Evolutionary conservation across 2,113 vertebrate genomes (phyloP), one percentile per base, ranked within the genome.

Genomic region (Festucalex cinctus): DNA sequence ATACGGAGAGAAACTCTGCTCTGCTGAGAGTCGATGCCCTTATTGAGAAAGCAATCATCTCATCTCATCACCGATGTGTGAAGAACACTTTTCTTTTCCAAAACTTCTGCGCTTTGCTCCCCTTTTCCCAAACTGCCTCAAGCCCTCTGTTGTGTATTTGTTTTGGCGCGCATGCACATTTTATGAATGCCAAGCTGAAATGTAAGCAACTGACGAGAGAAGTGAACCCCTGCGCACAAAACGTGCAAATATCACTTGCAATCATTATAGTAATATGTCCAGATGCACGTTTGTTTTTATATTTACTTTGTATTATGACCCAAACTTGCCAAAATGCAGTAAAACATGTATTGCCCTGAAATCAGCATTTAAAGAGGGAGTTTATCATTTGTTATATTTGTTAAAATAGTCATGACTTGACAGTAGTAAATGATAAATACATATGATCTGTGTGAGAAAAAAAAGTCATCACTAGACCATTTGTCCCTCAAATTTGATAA

Each of bases 1-100:
- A 91, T 91, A 85, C 82, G 73, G 82, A 86, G 87, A 87, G 85
- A 85, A 78, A 86, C 78, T 85, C 81, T 26, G 59, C 60, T 90
- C 89, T 89, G 84, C 86, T 89, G 90, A 91, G 91, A 90, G 84
- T 90, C 84, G 91, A 88, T 90, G 89, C 82, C 88, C 89, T 90
- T 89, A 91, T 90, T 89, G 88, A 91, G 85, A 86, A 86, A 82
- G 36, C 39, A 76, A 48, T 71, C 81, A 69, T 79, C 74, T 71
- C 81, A 69, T 79, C 74, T 83, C 74, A 72, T 78, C 24, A n/a
- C 61, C 71, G 54, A 73, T 83, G 66, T 79, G 60, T 66, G 60
- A 62, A 62, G 60, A 62, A 43, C 39, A 43, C 60, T 26, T n/a
- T 43, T 62, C 39, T 62, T 62, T 62, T 43, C 22, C 60, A 19